Base-by-base conservation (phyloP, 2,888 invertebrate species). In the Lithophane semibrunnea region DNA sequence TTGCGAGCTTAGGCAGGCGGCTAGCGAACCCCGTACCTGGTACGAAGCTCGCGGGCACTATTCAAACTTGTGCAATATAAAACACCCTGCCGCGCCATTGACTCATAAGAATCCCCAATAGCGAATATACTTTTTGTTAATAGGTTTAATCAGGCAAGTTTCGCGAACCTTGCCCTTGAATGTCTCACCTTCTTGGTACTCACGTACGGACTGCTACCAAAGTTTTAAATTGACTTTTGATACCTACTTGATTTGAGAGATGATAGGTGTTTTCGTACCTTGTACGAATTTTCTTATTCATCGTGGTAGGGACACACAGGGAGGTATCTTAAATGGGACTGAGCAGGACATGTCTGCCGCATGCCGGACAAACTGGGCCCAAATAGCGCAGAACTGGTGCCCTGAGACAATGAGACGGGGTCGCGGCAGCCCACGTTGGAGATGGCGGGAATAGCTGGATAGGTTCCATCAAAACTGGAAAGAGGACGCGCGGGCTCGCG, bases 91-190 rank as follows among this genome's bases (percentile, higher is more conserved):
- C 92, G 93, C 94, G 92, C 93, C 91, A 92, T 93, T 92, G 93
- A 92, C 94, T 94, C 94, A 92, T 91, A 92, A 95, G 91, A 94
- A 94, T 90, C 92, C 92, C 92, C 90, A 93, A 94, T 93, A 93
- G 90, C 92, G 91, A 93, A 92, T 91, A 92, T 91, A 94, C 93
- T 93, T 93, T 92, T 92, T 89, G 91, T 93, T 95, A 94, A 95
- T 95, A 93, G 94, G 89, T 94, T 94, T 93, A 94, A 95, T 95
- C 96, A 95, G 95, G 95, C 95, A 92, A 95, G 90, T 93, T 92
- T 92, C 86, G 90, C 92, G 91, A 92, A 91, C 91, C 91, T 92
- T 93, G 95, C 91, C 95, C 95, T 95, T 95, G 95, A 93, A 94
- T 90, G 91, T 90, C 91, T 91, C 90, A 88, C 86, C 88, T 86